Base-by-base conservation (phyloP, 2,797 vertebrate genomes). In the Cyclura pinguis region DNA sequence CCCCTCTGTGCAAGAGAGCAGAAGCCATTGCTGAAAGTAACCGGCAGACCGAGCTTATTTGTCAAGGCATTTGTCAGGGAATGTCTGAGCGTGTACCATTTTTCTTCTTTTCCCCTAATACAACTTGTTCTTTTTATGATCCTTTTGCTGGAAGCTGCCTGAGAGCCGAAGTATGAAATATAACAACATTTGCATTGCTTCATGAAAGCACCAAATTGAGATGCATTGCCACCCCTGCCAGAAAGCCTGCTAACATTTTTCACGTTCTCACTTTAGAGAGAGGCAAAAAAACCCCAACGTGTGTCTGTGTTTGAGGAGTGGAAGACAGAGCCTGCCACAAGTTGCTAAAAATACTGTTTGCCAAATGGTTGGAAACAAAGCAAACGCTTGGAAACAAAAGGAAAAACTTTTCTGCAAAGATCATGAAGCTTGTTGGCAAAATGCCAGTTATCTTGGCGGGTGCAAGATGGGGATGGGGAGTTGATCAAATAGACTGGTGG, bases 281-380 rank as follows among this genome's bases (percentile, higher is more conserved):
- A 91, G 92, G 78, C 0, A 1, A 50, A 50, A 42, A 91, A 92
- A 88, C 90, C 18, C 69, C 59, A 24, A 67, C 24, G 18, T 8
- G 62, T 24, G n/a, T 74, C 18, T 38, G 52, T 55, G 50, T 55
- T 35, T 18, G 42, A 32, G 14, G 35, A 29, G 55, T 6, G 52
- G 13, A 27, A 57, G 14, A 22, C 6, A 77, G 91, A 91, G 92
- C 84, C 87, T 87, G 77, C 87, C 93, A 84, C 92, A 92, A 47
- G 80, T 89, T 88, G 85, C 94, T 91, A 93, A 86, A 95, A 94
- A 96, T 93, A 93, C 87, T 22, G 84, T 92, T 88, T 93, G 89
- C 91, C 92, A 92, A 90, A 88, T 89, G 80, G 80, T 93, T 91
- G 88, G 93, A 94, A 88, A 90, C 90, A 86, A 85, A 13, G 3